Base-by-base conservation (phyloP, 2,113 vertebrate genomes). In the Alethe castanea region DNA sequence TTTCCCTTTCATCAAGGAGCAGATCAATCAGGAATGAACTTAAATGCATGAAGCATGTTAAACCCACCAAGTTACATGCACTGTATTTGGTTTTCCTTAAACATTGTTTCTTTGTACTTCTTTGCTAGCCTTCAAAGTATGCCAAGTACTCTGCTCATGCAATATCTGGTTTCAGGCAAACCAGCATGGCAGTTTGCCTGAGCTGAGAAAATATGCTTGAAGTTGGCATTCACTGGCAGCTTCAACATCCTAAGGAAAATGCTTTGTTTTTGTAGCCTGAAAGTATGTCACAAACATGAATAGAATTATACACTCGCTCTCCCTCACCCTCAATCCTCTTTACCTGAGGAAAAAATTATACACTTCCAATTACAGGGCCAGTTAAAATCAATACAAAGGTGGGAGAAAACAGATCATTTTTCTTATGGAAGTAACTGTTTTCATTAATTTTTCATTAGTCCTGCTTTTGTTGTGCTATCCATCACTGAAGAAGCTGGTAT, bases 391-490 rank as follows among this genome's bases (percentile, higher is more conserved):
- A 97, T 98, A 97, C 88, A 91, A 96, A 97, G 96, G 97, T 98
- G 96, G 92, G 70, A 96, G 95, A 96, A 96, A 95, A 95, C 92
- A 94, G 96, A 97, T 97, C 95, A 96, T 98, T 98, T 98, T 98
- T 98, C 98, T 98, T 96, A 97, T 88, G 94, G 96, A 97, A 97
- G 97, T 97, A 97, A 96, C 97, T 69, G 88, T 97, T 98, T 97
- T 96, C 96, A 98, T 98, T 98, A 98, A 98, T 98, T 97, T 98
- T 98, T 98, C 97, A 97, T 97, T 97, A 97, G 97, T 60, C 85
- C 86, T 91, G 94, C 92, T 96, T 97, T 94, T 91, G 95, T 93
- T 95, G 95, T 77, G 95, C 96, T 94, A 96, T 97, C 96, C 93
- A 95, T 98, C 98, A 97, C 96, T 47, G 91, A 92, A 64, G 45